A percentile compares a stretch with the other conserved stretches of the same genome.
Evolutionary conservation across 2,888 invertebrate species (phyloP).

Genomic region (Ophion costatus): DNA sequence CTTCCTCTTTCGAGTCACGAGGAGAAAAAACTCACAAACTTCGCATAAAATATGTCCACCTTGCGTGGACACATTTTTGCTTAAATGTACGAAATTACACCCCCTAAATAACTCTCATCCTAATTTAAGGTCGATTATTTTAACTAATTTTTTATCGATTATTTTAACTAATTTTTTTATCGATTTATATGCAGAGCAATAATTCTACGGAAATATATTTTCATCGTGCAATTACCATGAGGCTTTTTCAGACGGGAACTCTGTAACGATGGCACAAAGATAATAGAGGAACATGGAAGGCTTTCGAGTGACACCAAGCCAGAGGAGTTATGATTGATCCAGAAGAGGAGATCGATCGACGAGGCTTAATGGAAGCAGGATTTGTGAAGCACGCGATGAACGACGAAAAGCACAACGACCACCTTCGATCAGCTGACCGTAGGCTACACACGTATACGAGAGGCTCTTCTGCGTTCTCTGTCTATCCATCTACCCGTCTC

Average conservation of each 20-base stretch:
- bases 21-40: not conserved
- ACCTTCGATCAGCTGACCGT: conserved; percentile 61
- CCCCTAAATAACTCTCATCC: too few species aligned
- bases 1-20: not conserved
- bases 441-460: conserved; percentile 34
- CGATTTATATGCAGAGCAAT: too few species aligned
- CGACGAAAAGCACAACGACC: conserved; percentile 23
- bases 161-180: too few species aligned
- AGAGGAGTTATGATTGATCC: not conserved
- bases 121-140: too few species aligned
- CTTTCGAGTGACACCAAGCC: not conserved
- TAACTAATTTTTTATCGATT: too few species aligned
- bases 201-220: too few species aligned
- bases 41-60: too few species aligned
- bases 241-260: too few species aligned
- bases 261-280: too few species aligned
- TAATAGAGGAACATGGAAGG: too few species aligned
- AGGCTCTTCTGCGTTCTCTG: not conserved
- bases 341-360: not conserved
- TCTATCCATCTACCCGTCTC: conserved; percentile 20
- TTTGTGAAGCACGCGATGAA: not conserved
- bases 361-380: conserved; percentile 1
- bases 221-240: too few species aligned
- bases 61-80: not conserved
- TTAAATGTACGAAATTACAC: too few species aligned